phyloP scores from a whole-genome alignment of 92 coral and sea anemone genomes.

The Meandrina meandrites region DNA sequence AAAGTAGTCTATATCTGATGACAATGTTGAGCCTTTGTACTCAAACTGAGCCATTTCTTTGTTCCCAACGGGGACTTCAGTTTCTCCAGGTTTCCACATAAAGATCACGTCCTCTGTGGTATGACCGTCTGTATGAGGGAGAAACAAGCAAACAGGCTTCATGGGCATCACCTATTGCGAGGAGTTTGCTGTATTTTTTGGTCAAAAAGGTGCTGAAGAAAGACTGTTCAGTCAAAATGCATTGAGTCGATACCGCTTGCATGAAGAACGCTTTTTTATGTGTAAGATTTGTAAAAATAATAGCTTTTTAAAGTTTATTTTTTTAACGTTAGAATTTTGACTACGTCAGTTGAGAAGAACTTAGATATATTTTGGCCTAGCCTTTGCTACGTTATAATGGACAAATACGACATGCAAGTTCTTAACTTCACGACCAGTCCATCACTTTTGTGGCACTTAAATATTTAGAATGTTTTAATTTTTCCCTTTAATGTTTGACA shows the following conservation, averaged over 20 bases:
- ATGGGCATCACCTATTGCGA: too few relatives aligned
- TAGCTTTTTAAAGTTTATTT: too few relatives aligned
- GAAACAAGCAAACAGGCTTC: not conserved
- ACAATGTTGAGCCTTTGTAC: constrained; percentile 24
- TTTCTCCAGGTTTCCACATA: constrained; percentile 38
- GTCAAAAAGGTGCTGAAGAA: not conserved
- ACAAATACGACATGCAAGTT: too few relatives aligned
- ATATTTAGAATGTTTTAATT: too few relatives aligned
- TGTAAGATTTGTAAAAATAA: not conserved
- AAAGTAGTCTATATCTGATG: constrained; percentile 8
- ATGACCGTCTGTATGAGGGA: constrained; percentile 11
- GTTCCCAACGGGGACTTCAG: not conserved
- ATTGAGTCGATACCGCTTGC: not conserved
- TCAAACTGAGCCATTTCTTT: constrained; percentile 59
- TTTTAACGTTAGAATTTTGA: too few relatives aligned
- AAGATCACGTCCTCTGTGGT: constrained; percentile 19
- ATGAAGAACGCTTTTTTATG: not conserved
- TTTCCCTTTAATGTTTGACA: too few relatives aligned
- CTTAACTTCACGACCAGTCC: too few relatives aligned
- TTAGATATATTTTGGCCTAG: too few relatives aligned
- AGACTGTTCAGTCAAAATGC: not conserved
- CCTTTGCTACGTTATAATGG: too few relatives aligned
- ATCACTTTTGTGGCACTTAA: too few relatives aligned
- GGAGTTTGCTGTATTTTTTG: not conserved
- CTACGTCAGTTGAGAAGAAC: too few relatives aligned